Base-by-base conservation (phyloP, 2,888 invertebrate species). In the Parthenolecanium corni region DNA sequence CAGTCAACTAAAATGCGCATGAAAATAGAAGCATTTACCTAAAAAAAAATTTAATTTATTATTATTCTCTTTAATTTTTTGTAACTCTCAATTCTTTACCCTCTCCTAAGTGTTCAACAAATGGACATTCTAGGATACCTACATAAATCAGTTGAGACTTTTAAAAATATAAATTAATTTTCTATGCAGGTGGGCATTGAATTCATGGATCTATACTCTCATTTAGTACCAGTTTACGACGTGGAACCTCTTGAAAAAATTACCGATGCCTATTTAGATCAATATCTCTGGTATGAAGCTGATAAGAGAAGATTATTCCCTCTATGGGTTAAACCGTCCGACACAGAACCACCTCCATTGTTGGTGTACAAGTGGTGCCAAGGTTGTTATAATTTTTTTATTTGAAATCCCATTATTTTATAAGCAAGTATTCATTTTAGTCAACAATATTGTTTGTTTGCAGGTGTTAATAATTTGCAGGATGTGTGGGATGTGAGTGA, bases 171-270 rank as follows among this genome's bases (percentile, higher is more conserved):
- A n/a, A n/a, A n/a, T n/a, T n/a, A n/a, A 6, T 20, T 42, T 31
- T 67, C 64, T 62, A 47, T 69, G 36, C 70, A 89, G 86, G 89
- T 92, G 64, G 96, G 97, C 47, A 99, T 99, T 71, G 98, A 99
- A 75, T 99, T 99, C 75, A 99, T 99, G 98, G 98, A 99, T 74
- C 79, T 99, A 63, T 99, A 99, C 78, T 96, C 95, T 65, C 97
- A 98, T 72, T 76, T 99, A 66, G 94, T 99, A 66, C 98, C 98
- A 0, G 98, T 99, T 0, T 98, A 98, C 73, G 98, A 99, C 73
- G 96, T 99, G 46, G 98, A 99, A 71, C 98, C 98, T 0, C 76
- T 98, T 62, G 98, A 99, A 75, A 99, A 99, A 77, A 98, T 99
- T 66, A 99, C 98, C 0, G 98, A 99, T 73, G 98, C 98, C 0